Evolutionary conservation across 2,113 vertebrate genomes (phyloP), one percentile per base, ranked within the genome.

Genomic region (Rhodinocichla rosea): DNA sequence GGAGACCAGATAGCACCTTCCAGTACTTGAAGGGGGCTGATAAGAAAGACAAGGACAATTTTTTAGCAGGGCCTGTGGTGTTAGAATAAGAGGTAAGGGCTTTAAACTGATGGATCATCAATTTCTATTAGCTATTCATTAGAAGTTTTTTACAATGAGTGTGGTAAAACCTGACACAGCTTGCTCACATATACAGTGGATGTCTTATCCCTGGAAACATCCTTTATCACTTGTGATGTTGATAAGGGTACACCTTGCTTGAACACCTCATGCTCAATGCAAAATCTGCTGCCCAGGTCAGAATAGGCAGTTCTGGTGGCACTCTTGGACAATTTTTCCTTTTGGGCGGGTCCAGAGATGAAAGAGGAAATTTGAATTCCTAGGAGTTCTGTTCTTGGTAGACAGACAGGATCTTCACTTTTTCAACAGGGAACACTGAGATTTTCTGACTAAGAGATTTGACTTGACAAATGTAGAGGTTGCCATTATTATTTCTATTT

Each of bases 391-490:
- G 12, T 8, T 4, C 28, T 87, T 91, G 59, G 28, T 75, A 57
- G 45, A 68, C 49, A 89, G 28, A 68, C 44, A 81, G 21, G 4
- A 14, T 53, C 65, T 86, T 93, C 39, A 23, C 50, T 87, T 18
- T 94, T 96, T 62, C 83, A 83, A 75, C 15, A 87, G 49, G 39
- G 59, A 91, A 52, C 73, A 87, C 6, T 33, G 53, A 81, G 20
- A 83, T 39, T 85, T 95, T 55, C 44, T 94, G 64, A 50, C 22
- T 79, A 42, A 92, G 77, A 70, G 30, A 83, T 78, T 80, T 96
- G 76, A 77, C 75, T 87, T 94, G 56, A 94, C 83, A 94, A 70
- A 94, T 68, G 20, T 64, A 89, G 95, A 67, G 92, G 49, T 67
- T 89, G 49, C 87, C 73, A 67, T 96, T 96, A 76, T 78, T 57